Evolutionary conservation across 2,888 invertebrate genomes (phyloP).

Genomic region (Andrena haemorrhoa): DNA sequence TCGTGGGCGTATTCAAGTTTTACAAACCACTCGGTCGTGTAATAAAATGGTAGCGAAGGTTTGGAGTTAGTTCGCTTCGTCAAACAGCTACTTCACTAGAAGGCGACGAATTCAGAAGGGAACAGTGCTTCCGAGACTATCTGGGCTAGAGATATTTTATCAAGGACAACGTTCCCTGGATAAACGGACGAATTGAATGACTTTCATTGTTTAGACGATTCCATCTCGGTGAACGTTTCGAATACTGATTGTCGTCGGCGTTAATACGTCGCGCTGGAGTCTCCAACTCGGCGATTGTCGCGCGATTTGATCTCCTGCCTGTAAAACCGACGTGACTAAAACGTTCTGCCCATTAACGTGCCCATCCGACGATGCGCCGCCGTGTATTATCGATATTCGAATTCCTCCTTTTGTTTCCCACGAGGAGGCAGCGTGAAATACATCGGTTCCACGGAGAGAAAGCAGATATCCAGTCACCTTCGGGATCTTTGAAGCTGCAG

Average conservation of each 20-base stretch:
- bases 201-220: neutral
- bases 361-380: conserved; percentile 13
- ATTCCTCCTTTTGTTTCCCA: conserved; percentile 30
- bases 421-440: conserved; percentile 18
- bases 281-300: conserved; percentile 34
- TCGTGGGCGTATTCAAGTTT: too few species aligned
- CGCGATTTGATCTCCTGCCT: conserved; percentile 36
- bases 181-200: conserved; percentile 27
- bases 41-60: neutral
- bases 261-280: conserved; percentile 19
- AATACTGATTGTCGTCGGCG: conserved; percentile 14
- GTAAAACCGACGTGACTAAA: conserved; percentile 31
- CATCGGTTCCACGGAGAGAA: neutral
- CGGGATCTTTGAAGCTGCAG: neutral
- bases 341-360: conserved; percentile 42
- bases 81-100: neutral
- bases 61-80: neutral
- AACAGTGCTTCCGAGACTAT: conserved; percentile 8
- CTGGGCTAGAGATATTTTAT: neutral
- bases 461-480: conserved; percentile 10
- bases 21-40: too few species aligned
- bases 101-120: neutral
- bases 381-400: conserved; percentile 38
- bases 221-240: conserved; percentile 2
- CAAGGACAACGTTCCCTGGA: neutral